Conservation (phyloP, 2,888 invertebrate genomes). For the Caenorhabditis angaria region DNA sequence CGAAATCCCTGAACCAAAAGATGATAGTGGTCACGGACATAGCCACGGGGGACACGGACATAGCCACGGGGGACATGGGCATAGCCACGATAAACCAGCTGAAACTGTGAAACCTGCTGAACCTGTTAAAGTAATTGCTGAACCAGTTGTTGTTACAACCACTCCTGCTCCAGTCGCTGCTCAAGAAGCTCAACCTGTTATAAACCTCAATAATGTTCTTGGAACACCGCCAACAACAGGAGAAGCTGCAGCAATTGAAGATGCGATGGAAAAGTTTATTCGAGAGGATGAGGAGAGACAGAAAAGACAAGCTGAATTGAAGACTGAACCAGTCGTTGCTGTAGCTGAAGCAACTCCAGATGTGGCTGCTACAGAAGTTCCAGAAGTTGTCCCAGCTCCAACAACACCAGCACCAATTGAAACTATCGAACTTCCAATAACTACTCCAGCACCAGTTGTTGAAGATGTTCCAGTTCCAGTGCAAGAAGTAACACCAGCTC, state of each 20-base stretch:
- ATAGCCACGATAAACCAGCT: slow-evolving; percentile 20
- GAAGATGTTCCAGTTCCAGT: neutral
- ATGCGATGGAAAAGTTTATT: slow-evolving; percentile 26
- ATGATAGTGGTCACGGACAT: slow-evolving; percentile 50
- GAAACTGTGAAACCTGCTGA: slow-evolving; percentile 5
- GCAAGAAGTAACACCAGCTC: neutral
- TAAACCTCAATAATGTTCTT: slow-evolving; percentile 31
- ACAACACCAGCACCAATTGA: neutral
- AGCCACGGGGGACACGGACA: slow-evolving; percentile 54
- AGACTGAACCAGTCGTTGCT: neutral
- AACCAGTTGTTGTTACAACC: neutral
- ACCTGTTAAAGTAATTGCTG: slow-evolving; percentile 3
- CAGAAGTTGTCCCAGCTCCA: neutral
- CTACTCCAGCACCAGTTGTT: neutral
- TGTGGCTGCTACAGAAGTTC: neutral
- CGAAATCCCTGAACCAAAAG: slow-evolving; percentile 42
- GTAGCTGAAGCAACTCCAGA: neutral
- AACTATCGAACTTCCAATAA: neutral
- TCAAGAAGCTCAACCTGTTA: slow-evolving; percentile 9
- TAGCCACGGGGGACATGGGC: slow-evolving; percentile 47
- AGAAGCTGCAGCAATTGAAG: slow-evolving; percentile 7
- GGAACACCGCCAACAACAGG: slow-evolving; percentile 14
- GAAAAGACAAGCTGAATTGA: neutral
- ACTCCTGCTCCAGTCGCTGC: slow-evolving; percentile 1
- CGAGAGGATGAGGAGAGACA: slow-evolving; percentile 27